Percentiles rank a stretch among this genome's conserved stretches.
Conservation (phyloP, 1,140 invertebrate species). For the Sarcophaga bullata region DNA sequence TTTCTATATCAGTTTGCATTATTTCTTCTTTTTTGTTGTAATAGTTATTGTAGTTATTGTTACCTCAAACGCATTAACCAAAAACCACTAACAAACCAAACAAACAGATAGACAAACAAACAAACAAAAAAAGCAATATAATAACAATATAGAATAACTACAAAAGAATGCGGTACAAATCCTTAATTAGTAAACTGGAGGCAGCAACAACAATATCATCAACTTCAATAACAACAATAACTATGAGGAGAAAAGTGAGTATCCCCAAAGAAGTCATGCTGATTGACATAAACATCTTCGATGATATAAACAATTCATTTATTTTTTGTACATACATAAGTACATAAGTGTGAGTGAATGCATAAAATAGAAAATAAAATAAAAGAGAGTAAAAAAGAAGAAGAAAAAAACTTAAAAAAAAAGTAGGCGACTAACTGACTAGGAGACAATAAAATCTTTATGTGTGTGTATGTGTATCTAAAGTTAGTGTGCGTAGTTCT, state of each 20-base stretch:
- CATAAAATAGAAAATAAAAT: no score
- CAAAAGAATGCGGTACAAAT: conserved; percentile 16
- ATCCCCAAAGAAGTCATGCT: neutral
- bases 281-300: neutral
- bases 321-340: no score
- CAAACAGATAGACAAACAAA: neutral
- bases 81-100: neutral
- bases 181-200: conserved; percentile 5
- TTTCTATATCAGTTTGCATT: no score
- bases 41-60: neutral
- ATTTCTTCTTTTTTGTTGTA: neutral
- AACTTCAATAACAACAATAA: no score
- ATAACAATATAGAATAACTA: neutral
- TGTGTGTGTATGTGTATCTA: neutral
- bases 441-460: neutral
- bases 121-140: neutral
- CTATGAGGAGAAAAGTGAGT: no score
- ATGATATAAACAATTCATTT: neutral
- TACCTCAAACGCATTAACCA: neutral
- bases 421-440: conserved; percentile 9
- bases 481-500: neutral
- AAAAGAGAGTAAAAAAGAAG: no score
- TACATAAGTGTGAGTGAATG: no score
- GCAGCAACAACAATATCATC: neutral
- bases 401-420: neutral